These are phyloP conservation scores for Lymantria dispar DNA, from an alignment of 2,888 invertebrate genomes.

Conservation along the genomic window DNA sequence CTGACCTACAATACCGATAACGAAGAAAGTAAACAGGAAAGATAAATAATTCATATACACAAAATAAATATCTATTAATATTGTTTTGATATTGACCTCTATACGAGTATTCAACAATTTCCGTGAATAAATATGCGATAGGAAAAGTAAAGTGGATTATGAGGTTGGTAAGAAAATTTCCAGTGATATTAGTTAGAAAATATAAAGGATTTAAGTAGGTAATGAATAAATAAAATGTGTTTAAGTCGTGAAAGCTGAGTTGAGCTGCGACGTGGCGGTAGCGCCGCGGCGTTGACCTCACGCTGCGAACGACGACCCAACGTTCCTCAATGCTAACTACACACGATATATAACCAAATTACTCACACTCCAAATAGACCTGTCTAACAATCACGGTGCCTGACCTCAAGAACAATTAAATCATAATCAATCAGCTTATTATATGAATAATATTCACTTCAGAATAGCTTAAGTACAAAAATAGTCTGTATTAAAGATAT, in stretches of 20 bases:
- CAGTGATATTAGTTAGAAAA: not conserved
- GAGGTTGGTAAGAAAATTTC: slow-evolving; percentile 3
- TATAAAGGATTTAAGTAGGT: slow-evolving; percentile 8
- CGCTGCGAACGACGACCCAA: slow-evolving; percentile 71
- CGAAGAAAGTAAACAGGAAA: slow-evolving; percentile 70
- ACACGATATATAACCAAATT: slow-evolving; percentile 30
- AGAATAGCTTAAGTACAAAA: not conserved
- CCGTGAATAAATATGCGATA: slow-evolving; percentile 15
- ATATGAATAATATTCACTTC: not conserved
- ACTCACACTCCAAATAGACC: slow-evolving; percentile 28
- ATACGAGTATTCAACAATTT: slow-evolving; percentile 36
- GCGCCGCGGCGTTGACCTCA: slow-evolving; percentile 71
- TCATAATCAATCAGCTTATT: not conserved
- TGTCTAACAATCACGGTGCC: slow-evolving; percentile 5
- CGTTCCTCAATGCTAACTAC: slow-evolving; percentile 36
- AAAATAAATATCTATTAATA: slow-evolving; percentile 55
- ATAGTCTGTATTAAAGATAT: not conserved
- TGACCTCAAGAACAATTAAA: not conserved
- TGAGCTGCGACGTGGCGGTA: slow-evolving; percentile 24
- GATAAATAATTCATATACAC: slow-evolving; percentile 66
- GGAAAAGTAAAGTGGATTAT: slow-evolving; percentile 3
- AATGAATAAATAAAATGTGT: slow-evolving; percentile 20
- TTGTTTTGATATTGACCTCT: slow-evolving; percentile 72
- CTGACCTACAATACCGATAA: slow-evolving; percentile 72
- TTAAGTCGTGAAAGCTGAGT: slow-evolving; percentile 50